A percentile compares a stretch with the other conserved stretches of the same genome.
Conservation (phyloP, 2,113 vertebrate genomes). For the Oxyura jamaicensis region DNA sequence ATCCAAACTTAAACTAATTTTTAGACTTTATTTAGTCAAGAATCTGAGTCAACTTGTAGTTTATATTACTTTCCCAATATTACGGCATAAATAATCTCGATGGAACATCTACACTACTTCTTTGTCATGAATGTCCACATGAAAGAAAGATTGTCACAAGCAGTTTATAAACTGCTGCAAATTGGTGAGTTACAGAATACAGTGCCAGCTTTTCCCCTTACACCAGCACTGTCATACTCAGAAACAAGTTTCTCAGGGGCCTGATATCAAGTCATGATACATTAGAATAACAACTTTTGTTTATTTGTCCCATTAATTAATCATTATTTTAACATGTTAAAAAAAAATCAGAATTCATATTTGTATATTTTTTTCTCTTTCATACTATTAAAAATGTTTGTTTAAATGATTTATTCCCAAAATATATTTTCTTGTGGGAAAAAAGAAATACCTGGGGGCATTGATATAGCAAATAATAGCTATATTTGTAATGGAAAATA, state of each 20-base stretch:
- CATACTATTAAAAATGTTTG: neutral
- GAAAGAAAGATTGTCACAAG: neutral
- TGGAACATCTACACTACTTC: neutral
- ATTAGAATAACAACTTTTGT: neutral
- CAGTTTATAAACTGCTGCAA: neutral
- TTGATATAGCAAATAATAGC: neutral
- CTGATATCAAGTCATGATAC: neutral
- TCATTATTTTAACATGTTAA: neutral
- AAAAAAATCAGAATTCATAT: neutral
- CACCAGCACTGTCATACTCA: neutral
- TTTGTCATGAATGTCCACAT: neutral
- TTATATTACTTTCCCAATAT: neutral
- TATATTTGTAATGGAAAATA: neutral
- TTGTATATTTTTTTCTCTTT: neutral
- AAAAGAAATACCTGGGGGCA: neutral
- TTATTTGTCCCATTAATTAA: neutral
- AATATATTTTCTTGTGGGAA: neutral
- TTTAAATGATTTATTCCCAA: neutral
- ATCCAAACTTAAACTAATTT: neutral
- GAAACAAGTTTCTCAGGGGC: neutral
- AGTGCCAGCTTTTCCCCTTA: neutral
- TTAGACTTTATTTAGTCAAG: neutral
- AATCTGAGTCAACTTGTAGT: neutral
- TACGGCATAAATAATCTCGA: neutral
- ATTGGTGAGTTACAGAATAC: neutral